Base-by-base conservation (phyloP, 1,140 invertebrate genomes). In the Zaprionus davidi region DNA sequence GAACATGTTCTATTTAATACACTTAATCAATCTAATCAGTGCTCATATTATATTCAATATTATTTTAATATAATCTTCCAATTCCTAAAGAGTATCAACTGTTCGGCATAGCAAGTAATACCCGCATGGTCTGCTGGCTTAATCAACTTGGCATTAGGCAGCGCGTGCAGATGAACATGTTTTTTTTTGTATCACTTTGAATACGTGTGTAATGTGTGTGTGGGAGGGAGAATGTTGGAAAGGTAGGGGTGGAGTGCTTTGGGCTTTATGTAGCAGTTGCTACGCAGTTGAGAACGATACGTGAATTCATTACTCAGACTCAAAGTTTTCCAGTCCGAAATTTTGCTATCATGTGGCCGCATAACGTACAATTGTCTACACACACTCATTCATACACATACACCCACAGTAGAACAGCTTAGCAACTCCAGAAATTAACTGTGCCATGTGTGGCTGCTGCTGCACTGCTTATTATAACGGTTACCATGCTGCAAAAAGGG, bases 91-190 rank as follows among this genome's bases (percentile, higher is more conserved):
- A 36, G 64, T 44, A 66, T 66, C 26, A 20, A 44, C 9, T n/a
- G 3, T 20, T 11, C 41, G n/a, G 31, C 9, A 20, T 0, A 1
- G 4, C 15, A 9, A 22, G 20, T 11, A 24, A 13, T 9, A 7
- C 7, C 7, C 4, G 20, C 11, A 4, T 12, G 58, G 51, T 58
- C 24, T 51, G 44, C 56, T 59, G 41, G 73, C 67, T 65, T 76
- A 76, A 76, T 76, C 60, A 76, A 65, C 55, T 71, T 60, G 73
- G 73, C 68, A 71, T 76, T 71, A 76, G 41, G 24, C 67, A 58
- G 68, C 60, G 46, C 60, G 44, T 59, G 60, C 34, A 65, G 55
- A 70, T 71, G 68, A 71, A 59, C 44, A 64, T 59, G 17, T 58
- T 51, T 69, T 49, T 58, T 51, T 69, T 57, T 68, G 20, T 51